phyloP scores from a whole-genome alignment of 2,113 vertebrate species.

The Tachysurus vachellii region DNA sequence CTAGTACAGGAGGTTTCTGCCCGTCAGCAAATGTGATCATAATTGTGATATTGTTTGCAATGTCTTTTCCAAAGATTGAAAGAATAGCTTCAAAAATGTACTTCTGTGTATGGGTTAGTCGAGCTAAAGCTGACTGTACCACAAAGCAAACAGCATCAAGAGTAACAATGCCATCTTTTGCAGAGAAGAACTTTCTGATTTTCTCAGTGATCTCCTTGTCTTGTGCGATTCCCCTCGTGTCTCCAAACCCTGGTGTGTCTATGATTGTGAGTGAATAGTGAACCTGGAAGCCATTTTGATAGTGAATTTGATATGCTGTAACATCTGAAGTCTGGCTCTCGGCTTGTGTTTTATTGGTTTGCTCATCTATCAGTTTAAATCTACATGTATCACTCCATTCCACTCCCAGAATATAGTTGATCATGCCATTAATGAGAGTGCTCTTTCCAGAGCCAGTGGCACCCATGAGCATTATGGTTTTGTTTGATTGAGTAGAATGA shows the following conservation, averaged over 20 bases:
- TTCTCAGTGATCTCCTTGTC: constrained; percentile 48
- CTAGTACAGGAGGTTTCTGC: constrained; percentile 44
- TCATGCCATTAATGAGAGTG: constrained; percentile 58
- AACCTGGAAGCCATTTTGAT: constrained; percentile 39
- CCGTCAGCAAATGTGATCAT: constrained; percentile 60
- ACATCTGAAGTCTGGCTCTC: constrained; percentile 59
- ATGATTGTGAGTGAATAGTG: constrained; percentile 58
- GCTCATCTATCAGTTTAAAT: constrained; percentile 57
- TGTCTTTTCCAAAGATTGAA: constrained; percentile 61
- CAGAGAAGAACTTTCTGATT: constrained; percentile 51
- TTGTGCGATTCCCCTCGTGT: constrained; percentile 51
- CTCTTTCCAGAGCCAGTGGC: constrained; percentile 61
- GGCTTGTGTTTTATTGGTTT: constrained; percentile 50
- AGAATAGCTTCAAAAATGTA: constrained; percentile 59
- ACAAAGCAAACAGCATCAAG: constrained; percentile 62
- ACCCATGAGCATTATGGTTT: constrained; percentile 59
- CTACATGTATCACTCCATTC: constrained; percentile 54
- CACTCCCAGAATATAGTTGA: constrained; percentile 62
- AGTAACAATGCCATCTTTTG: constrained; percentile 12
- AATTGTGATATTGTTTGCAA: constrained; percentile 54
- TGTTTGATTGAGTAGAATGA: background rate
- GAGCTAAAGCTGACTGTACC: constrained; percentile 52
- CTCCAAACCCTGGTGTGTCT: constrained; percentile 64
- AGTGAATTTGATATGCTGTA: constrained; percentile 55
- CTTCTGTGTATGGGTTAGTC: constrained; percentile 48